Conservation (phyloP, 2,888 invertebrate genomes). For the Drosophila quinaria region DNA sequence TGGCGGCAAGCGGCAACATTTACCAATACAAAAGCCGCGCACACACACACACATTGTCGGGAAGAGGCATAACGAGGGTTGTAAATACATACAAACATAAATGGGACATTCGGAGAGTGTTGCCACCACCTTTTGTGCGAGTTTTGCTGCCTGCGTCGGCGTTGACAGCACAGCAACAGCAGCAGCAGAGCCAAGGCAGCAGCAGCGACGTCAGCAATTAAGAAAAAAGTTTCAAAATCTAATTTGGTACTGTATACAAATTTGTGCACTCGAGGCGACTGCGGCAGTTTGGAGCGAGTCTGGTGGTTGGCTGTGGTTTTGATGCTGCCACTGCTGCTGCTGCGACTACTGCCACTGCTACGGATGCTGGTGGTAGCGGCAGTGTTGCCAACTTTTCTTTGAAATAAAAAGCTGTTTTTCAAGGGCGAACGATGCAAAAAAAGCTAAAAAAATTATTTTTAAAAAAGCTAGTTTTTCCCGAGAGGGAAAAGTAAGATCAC, state of each 20-base stretch:
- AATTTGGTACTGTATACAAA: conserved; percentile 84
- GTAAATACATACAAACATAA: conserved; percentile 52
- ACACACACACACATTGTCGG: conserved; percentile 14
- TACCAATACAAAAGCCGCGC: conserved; percentile 78
- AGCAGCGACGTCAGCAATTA: conserved; percentile 68
- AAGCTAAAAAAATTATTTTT: too few species aligned
- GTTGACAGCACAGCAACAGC: conserved; percentile 34
- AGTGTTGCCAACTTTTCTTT: too few species aligned
- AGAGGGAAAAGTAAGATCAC: too few species aligned
- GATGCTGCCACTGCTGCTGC: conserved; percentile 40
- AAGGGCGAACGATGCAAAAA: too few species aligned
- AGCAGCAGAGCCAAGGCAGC: conserved; percentile 21
- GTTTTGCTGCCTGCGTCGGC: conserved; percentile 56
- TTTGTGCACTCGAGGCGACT: conserved; percentile 75
- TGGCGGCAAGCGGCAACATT: conserved; percentile 80
- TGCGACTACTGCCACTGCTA: conserved; percentile 34
- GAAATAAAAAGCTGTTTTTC: too few species aligned
- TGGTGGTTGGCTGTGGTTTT: conserved; percentile 55
- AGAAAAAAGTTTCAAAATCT: conserved; percentile 84
- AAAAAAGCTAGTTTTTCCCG: too few species aligned
- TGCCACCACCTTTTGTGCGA: conserved; percentile 75
- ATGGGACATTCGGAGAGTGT: conserved; percentile 62
- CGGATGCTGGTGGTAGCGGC: conserved; percentile 39
- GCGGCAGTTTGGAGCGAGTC: conserved; percentile 43
- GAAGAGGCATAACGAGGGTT: conserved; percentile 65